phyloP scores from a whole-genome alignment of 2,113 vertebrate genomes.

The Oreochromis spilurus region DNA sequence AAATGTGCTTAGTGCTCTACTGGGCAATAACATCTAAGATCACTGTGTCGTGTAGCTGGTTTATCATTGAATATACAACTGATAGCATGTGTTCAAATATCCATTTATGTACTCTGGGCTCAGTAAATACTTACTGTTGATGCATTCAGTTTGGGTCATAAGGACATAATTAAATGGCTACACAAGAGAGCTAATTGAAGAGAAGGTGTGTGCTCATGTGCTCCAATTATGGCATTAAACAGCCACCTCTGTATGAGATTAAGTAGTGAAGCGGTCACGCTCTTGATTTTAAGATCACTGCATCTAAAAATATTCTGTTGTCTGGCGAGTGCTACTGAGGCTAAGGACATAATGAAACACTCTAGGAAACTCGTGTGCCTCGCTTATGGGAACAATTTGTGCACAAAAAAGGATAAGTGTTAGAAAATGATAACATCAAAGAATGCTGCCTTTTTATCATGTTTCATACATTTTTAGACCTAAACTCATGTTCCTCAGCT shows the following conservation, averaged over 20 bases:
- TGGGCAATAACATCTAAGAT: neutral
- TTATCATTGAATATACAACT: slow-evolving; percentile 25
- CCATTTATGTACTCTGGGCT: slow-evolving; percentile 30
- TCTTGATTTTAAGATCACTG: slow-evolving; percentile 35
- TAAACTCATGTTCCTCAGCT: neutral
- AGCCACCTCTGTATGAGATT: slow-evolving; percentile 45
- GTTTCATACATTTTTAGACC: neutral
- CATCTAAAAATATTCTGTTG: slow-evolving; percentile 30
- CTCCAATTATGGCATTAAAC: slow-evolving; percentile 53
- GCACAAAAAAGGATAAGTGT: neutral
- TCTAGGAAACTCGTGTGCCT: neutral
- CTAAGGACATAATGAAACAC: slow-evolving; percentile 19
- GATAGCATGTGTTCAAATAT: slow-evolving; percentile 10
- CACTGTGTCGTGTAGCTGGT: neutral
- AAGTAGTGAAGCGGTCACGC: slow-evolving; percentile 37
- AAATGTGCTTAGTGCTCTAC: neutral
- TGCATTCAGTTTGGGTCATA: slow-evolving; percentile 34
- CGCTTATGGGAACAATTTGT: neutral
- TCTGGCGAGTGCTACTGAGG: neutral
- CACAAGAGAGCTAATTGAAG: slow-evolving; percentile 45
- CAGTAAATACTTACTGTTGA: slow-evolving; percentile 42
- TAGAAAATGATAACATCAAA: neutral
- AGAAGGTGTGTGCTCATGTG: slow-evolving; percentile 46
- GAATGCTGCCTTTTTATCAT: neutral
- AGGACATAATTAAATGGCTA: slow-evolving; percentile 34